Base-by-base conservation (phyloP, 2,797 vertebrate genomes). In the Yasuhikotakia modesta region DNA sequence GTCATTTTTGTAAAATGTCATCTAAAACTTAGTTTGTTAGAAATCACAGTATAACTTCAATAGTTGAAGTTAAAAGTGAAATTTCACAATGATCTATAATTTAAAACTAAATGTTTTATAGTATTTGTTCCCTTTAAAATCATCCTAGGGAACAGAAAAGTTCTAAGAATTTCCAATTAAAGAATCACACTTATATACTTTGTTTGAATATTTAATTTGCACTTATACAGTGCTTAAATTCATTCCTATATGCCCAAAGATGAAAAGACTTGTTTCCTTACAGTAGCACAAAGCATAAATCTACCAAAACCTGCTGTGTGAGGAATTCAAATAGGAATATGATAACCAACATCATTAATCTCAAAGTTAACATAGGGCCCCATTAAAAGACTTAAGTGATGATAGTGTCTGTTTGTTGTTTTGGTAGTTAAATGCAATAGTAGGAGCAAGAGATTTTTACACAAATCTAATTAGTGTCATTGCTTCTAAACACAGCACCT, bases 401-500 rank as follows among this genome's bases (percentile, higher is more conserved):
- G 87, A 87, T 61, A 67, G 39, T 21, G 30, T 30, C 19, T 65
- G 57, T 48, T 52, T 57, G 61, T 76, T 39, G 24, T 27, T 48
- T 22, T 50, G 55, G 14, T 50, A 14, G 19, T 70, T 70, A 61
- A 30, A 39, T 30, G 13, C 7, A 45, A 73, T 32, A 74, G 45
- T 63, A 50, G 5, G 45, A 61, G 27, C 27, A 2, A 17, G 39
- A 60, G 66, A 61, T 45, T 21, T 78, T 70, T 78, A 78, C 1
- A 39, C 22, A 73, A 86, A 87, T 87, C 80, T 32, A 78, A 10
- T 83, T 50, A 65, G 89, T 91, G 24, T 63, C 57, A 24, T 16
- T 68, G 22, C 88, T 87, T 86, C 89, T 89, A 87, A 88, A 90
- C 80, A 88, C 79, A 8, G 53, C 87, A 78, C 86, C 89, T 88